phyloP scores from a whole-genome alignment of 2,113 vertebrate genomes.

The Solea solea region DNA sequence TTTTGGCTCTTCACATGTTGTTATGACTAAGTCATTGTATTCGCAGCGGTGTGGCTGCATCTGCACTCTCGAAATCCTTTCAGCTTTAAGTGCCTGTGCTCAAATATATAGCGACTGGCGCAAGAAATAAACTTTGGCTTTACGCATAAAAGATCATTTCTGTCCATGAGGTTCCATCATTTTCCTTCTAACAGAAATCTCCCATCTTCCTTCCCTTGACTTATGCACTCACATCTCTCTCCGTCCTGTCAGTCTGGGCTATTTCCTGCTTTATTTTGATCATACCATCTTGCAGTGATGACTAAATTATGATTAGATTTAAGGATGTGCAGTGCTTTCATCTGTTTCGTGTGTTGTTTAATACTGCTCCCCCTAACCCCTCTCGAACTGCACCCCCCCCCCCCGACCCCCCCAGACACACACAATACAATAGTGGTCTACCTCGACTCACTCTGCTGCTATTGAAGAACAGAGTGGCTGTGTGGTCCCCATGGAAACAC shows the following conservation, averaged over 20 bases:
- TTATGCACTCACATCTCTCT: constrained; percentile 46
- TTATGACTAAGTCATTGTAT: constrained; percentile 1
- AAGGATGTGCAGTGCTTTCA: constrained; percentile 89
- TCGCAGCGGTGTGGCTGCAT: constrained; percentile 3
- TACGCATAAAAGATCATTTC: constrained; percentile 55
- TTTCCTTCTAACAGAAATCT: constrained; percentile 57
- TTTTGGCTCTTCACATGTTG: not conserved
- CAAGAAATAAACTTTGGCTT: constrained; percentile 61
- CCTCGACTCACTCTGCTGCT: constrained; percentile 79
- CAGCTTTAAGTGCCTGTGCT: constrained; percentile 34
- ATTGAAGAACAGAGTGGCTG: constrained; percentile 89
- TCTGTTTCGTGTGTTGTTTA: constrained; percentile 85
- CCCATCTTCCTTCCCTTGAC: constrained; percentile 38
- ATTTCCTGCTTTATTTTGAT: constrained; percentile 84
- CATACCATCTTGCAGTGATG: constrained; percentile 84
- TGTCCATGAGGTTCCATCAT: constrained; percentile 50
- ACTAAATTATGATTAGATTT: constrained; percentile 93
- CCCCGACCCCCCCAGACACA: constrained; percentile 60
- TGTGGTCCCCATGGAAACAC: constrained; percentile 85
- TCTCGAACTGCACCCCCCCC: constrained; percentile 55
- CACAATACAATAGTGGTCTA: constrained; percentile 84
- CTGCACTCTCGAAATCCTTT: constrained; percentile 52
- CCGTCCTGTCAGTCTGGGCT: constrained; percentile 43
- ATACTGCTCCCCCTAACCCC: constrained; percentile 79
- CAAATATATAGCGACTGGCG: constrained; percentile 48